These are phyloP conservation scores for Ascidia mentula DNA, from an alignment of 23 tunicate species.

Conservation along the genomic window DNA sequence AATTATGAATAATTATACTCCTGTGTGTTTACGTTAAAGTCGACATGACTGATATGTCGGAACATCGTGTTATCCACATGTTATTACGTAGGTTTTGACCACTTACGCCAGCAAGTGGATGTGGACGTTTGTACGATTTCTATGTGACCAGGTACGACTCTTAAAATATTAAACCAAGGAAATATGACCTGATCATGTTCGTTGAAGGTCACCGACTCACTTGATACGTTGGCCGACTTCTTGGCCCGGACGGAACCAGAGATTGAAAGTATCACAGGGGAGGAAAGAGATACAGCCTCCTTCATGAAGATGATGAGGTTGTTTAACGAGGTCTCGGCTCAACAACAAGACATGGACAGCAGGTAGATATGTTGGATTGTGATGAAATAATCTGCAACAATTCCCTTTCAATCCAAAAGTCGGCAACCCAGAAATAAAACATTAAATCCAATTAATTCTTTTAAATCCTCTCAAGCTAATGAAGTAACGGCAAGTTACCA, in stretches of 20 bases:
- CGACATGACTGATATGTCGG: too few species aligned
- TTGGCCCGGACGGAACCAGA: slow-evolving; percentile 93
- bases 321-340: slow-evolving; percentile 89
- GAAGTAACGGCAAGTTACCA: too few species aligned
- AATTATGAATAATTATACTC: too few species aligned
- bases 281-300: slow-evolving; percentile 84
- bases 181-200: neutral
- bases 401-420: too few species aligned
- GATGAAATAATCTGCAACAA: too few species aligned
- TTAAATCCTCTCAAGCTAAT: too few species aligned
- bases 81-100: slow-evolving; percentile 57
- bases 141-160: slow-evolving; percentile 69
- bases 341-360: slow-evolving; percentile 94
- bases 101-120: slow-evolving; percentile 97
- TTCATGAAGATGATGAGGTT: slow-evolving; percentile 98
- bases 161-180: neutral
- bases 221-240: slow-evolving; percentile 83
- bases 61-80: too few species aligned
- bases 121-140: slow-evolving; percentile 87
- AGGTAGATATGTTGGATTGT: too few species aligned
- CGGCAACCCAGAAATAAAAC: too few species aligned
- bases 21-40: too few species aligned
- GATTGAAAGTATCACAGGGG: slow-evolving; percentile 93
- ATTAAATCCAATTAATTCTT: too few species aligned
- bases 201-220: slow-evolving; percentile 59